phyloP scores from a whole-genome alignment of 2,113 vertebrate genomes.

The Polypterus senegalus region DNA sequence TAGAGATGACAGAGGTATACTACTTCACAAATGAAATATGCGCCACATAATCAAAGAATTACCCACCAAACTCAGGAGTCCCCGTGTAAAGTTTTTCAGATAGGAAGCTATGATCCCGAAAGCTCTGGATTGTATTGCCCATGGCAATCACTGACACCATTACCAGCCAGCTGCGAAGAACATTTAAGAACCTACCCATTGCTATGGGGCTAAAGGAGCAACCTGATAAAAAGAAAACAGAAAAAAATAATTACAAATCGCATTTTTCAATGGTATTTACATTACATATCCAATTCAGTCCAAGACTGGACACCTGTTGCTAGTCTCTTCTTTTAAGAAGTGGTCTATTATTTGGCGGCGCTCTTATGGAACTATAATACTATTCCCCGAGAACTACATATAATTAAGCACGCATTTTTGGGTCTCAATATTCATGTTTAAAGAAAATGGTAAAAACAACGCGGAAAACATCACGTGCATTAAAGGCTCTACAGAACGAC shows the following conservation, averaged over 20 bases:
- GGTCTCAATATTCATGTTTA: too few relatives aligned
- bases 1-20: too few relatives aligned
- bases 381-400: too few relatives aligned
- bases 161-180: constrained; percentile 83
- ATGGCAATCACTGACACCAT: constrained; percentile 84
- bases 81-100: constrained; percentile 89
- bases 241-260: background rate
- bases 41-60: background rate
- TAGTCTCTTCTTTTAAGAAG: too few relatives aligned
- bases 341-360: too few relatives aligned
- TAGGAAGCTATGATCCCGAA: constrained; percentile 83
- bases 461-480: too few relatives aligned
- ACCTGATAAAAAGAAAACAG: background rate
- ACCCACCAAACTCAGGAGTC: constrained; percentile 71
- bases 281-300: background rate
- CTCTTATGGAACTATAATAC: too few relatives aligned
- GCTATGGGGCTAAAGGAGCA: background rate
- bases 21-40: too few relatives aligned
- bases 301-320: too few relatives aligned
- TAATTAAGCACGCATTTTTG: too few relatives aligned
- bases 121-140: constrained; percentile 86
- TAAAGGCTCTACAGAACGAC: too few relatives aligned
- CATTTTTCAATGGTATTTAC: background rate
- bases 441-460: too few relatives aligned
- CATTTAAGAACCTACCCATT: constrained; percentile 82